Base-by-base conservation (phyloP, 2,797 vertebrate genomes). In the Fistularia commersonii region DNA sequence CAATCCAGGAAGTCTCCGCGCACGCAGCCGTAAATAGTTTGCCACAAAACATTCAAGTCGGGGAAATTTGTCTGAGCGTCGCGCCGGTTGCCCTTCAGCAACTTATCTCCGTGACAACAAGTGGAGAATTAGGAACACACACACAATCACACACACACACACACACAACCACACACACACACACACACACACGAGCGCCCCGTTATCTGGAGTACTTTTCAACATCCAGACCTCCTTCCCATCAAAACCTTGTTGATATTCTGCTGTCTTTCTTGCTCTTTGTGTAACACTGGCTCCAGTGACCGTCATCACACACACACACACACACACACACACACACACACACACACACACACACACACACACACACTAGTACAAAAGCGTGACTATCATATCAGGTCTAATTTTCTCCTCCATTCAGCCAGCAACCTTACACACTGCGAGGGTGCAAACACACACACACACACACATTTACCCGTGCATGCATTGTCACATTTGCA, bases 381-480 rank as follows among this genome's bases (percentile, higher is more conserved):
- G 83, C 77, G 56, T 89, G 85, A 88, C 87, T 89, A 89, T 90
- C 86, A 89, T 85, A 90, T 88, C 84, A 81, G 70, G 75, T 81
- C 87, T 89, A 88, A 91, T 91, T 91, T 91, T 90, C 89, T 85
- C 88, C 88, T 90, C 89, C 87, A 85, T 82, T 87, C 86, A 85
- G 81, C 84, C 85, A 80, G 80, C 80, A 84, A 79, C 74, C 75
- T 64, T 59, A 78, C 65, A 76, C 69, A 76, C 57, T 66, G 57
- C 49, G 44, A 76, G 45, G 6, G 45, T 0, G 64, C 57, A 72
- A 56, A 69, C 35, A 38, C 64, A 41, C 6, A 42, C 13, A 43
- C 13, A 14, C 8, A n/a, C n/a, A n/a, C n/a, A n/a, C n/a, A n/a
- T n/a, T n/a, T n/a, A n/a, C n/a, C n/a, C n/a, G n/a, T 37, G 55